phyloP scores from a whole-genome alignment of 2,888 invertebrate species.

The Microctonus aethiopoides region DNA sequence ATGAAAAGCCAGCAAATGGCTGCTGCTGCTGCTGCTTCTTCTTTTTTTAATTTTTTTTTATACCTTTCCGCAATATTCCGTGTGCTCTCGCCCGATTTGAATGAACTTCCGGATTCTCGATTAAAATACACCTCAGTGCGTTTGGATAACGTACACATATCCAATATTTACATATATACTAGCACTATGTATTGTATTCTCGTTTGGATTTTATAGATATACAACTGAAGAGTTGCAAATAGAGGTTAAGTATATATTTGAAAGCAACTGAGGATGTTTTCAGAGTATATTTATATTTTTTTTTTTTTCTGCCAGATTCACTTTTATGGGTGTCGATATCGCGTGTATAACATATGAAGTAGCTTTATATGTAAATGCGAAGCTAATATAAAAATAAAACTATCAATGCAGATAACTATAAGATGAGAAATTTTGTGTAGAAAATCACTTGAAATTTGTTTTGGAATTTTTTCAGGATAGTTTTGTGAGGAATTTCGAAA shows the following conservation, averaged over 20 bases:
- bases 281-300: neutral
- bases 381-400: neutral
- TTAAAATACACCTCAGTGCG: constrained; percentile 21
- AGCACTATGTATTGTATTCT: neutral
- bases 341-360: neutral
- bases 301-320: neutral
- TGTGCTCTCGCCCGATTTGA: constrained; percentile 13
- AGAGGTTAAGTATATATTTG: neutral
- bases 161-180: constrained; percentile 3
- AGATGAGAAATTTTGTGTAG: no score
- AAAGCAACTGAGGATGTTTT: neutral
- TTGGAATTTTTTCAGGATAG: no score
- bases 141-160: constrained; percentile 23
- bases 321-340: neutral
- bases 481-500: no score
- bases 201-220: neutral
- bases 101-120: constrained; percentile 27
- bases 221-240: neutral
- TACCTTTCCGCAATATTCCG: constrained; percentile 27
- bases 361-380: neutral
- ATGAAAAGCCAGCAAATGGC: neutral
- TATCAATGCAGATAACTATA: neutral
- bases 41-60: constrained; percentile 10
- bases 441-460: no score
- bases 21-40: no score